Conservation (phyloP, 2,113 vertebrate species). For the Albula goreensis region DNA sequence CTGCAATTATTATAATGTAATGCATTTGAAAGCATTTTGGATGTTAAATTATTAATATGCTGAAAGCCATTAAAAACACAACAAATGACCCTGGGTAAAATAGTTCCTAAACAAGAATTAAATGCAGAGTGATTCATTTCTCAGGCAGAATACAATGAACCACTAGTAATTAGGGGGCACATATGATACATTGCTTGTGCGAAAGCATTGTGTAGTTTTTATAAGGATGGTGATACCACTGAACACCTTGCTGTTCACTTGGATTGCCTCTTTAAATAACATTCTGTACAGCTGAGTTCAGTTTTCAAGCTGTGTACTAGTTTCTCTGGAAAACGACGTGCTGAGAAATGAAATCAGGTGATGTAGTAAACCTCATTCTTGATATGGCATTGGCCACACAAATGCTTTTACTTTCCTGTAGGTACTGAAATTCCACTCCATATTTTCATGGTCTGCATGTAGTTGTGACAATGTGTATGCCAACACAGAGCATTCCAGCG, state of each 20-base stretch:
- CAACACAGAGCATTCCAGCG: no score
- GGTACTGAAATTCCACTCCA: no score
- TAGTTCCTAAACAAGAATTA: not conserved
- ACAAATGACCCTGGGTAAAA: not conserved
- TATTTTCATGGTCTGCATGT: no score
- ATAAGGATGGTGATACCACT: no score
- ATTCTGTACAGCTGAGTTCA: not conserved
- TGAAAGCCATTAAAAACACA: not conserved
- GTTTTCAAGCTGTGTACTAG: no score
- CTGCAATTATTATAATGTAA: slow-evolving; percentile 20
- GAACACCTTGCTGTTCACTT: no score
- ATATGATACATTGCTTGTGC: not conserved
- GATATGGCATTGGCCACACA: no score
- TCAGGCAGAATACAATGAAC: not conserved
- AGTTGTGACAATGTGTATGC: no score
- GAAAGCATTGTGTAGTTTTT: no score
- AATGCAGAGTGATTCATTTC: not conserved
- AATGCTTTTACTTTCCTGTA: no score
- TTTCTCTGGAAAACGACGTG: not conserved
- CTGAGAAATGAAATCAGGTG: not conserved
- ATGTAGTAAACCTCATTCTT: no score
- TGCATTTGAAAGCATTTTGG: slow-evolving; percentile 10
- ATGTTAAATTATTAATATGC: slow-evolving; percentile 26
- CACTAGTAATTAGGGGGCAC: not conserved
- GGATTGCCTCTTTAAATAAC: not conserved